These are phyloP conservation scores for Mirounga angustirostris DNA, from an alignment of 2,113 vertebrate genomes.

Conservation along the genomic window DNA sequence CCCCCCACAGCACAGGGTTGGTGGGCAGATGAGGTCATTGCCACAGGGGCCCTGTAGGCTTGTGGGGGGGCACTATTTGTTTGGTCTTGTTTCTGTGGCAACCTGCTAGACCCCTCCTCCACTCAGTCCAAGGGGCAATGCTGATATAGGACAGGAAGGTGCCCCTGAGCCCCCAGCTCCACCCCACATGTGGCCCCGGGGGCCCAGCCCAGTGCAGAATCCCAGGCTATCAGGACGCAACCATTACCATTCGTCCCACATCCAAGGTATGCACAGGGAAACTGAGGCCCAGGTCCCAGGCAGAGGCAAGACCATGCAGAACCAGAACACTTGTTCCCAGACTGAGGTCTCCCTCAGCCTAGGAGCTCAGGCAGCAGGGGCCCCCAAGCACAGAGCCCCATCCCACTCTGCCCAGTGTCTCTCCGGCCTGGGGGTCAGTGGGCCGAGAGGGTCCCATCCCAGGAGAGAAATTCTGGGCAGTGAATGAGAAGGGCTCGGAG, in stretches of 20 bases:
- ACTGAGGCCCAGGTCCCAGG: background rate
- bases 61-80: slow-evolving; percentile 70
- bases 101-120: slow-evolving; percentile 67
- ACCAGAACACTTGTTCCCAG: background rate
- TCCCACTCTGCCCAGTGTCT: background rate
- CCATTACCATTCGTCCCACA: background rate
- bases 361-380: background rate
- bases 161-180: background rate
- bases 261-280: background rate
- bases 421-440: background rate
- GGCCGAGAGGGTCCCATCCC: background rate
- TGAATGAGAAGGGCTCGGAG: background rate
- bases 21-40: slow-evolving; percentile 82
- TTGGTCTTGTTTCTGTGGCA: slow-evolving; percentile 74
- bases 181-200: background rate
- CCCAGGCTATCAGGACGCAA: background rate
- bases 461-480: background rate
- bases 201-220: background rate
- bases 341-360: background rate
- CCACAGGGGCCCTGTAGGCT: slow-evolving; percentile 31
- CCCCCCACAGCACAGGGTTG: slow-evolving; percentile 74
- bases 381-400: background rate
- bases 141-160: background rate
- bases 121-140: background rate
- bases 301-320: background rate